Base-by-base conservation (phyloP, 2,797 vertebrate genomes). In the Onychomys arenicola region DNA sequence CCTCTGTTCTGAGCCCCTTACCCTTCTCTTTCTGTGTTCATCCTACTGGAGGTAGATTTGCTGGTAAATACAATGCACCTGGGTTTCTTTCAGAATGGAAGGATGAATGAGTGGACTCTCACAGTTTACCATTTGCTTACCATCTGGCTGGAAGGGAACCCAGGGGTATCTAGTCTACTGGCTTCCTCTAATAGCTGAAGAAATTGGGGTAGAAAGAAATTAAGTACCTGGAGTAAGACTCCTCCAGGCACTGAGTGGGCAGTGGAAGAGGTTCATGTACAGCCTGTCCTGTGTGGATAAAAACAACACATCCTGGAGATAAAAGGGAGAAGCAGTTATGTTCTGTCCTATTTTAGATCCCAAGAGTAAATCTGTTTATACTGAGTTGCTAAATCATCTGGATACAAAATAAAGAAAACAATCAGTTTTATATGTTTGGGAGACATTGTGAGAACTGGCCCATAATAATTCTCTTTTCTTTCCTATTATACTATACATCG, bases 361-460 rank as follows among this genome's bases (percentile, higher is more conserved):
- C 14, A 49, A 87, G 55, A 78, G 83, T 92, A 85, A 93, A 77
- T 94, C 63, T 93, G 71, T 84, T 94, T 27, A 61, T 90, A n/a
- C 63, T 77, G 88, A 94, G 25, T 88, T 95, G 16, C 46, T 96
- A 95, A 96, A 67, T 32, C n/a, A 85, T 95, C 95, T 63, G 67
- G 43, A 84, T 46, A 77, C 46, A 91, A 92, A 93, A 73, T 61
- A 27, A 80, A 80, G 34, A 73, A 71, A 92, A 89, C 61, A 32
- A 34, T 69, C 93, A 96, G 32, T 80, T 92, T 85, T 89, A 9
- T 95, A 63, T 73, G 16, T 93, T 84, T 95, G 63, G 78, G 46
- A 88, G 77, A 87, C 52, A 40, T 85, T 71, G 25, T 90, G 34
- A 95, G 43, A 96, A 52, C 43, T 71, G 93, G 75, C 67, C 14